phyloP scores from a whole-genome alignment of 2,888 invertebrate genomes.

The Agrochola lota region DNA sequence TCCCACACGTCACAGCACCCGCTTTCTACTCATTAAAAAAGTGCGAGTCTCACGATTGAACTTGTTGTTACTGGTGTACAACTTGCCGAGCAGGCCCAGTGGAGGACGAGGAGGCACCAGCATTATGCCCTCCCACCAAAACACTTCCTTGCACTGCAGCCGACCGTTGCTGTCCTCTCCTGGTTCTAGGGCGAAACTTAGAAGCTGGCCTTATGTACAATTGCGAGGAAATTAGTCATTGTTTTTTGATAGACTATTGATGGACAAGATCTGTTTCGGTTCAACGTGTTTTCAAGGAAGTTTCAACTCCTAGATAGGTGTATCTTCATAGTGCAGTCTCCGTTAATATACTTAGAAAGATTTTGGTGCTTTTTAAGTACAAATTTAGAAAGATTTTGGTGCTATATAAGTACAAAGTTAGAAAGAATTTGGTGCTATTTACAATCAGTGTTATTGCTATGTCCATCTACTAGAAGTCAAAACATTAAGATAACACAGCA shows the following conservation, averaged over 20 bases:
- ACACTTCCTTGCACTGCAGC: slow-evolving; percentile 92
- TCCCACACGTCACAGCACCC: slow-evolving; percentile 50
- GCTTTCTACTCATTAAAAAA: slow-evolving; percentile 41
- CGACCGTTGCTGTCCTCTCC: slow-evolving; percentile 86
- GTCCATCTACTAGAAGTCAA: slow-evolving; percentile 10
- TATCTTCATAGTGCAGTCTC: not conserved
- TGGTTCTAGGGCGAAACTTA: slow-evolving; percentile 76
- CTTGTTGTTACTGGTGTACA: slow-evolving; percentile 88
- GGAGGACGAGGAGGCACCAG: slow-evolving; percentile 91
- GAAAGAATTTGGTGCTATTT: slow-evolving; percentile 19
- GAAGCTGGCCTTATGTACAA: slow-evolving; percentile 52
- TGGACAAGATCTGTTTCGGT: slow-evolving; percentile 9
- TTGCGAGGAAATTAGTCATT: slow-evolving; percentile 17
- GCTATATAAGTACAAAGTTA: slow-evolving; percentile 21
- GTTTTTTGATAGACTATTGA: not conserved
- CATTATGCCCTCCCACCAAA: slow-evolving; percentile 94
- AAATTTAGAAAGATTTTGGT: not conserved
- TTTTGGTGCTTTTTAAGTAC: slow-evolving; percentile 11
- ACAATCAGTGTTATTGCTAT: slow-evolving; percentile 10
- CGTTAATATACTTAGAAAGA: not conserved
- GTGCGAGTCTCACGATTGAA: slow-evolving; percentile 86
- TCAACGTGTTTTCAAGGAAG: not conserved
- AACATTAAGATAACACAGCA: slow-evolving; percentile 9
- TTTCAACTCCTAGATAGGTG: not conserved
- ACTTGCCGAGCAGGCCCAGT: slow-evolving; percentile 91